phyloP scores from a whole-genome alignment of 2,113 vertebrate species.

The Puffinus mauretanicus region DNA sequence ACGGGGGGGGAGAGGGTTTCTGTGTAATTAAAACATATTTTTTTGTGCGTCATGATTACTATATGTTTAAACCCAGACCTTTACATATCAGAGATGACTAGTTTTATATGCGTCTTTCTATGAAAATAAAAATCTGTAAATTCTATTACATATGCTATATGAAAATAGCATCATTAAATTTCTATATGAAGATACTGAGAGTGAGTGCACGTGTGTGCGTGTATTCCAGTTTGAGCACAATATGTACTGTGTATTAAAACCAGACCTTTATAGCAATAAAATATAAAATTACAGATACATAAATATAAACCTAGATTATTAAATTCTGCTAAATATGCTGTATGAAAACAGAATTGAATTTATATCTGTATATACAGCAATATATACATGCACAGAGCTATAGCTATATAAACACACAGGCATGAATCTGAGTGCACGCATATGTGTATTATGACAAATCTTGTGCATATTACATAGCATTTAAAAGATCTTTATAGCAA shows the following conservation, averaged over 20 bases:
- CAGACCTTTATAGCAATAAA: not conserved
- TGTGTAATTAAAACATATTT: not conserved
- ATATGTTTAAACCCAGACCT: not conserved
- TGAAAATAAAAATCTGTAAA: not conserved
- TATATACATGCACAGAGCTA: accelerated
- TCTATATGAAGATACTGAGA: no score
- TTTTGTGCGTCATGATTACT: not conserved
- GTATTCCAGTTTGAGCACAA: not conserved
- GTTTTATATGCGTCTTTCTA: not conserved
- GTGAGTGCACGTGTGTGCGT: not conserved
- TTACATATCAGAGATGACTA: not conserved
- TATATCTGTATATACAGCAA: not conserved
- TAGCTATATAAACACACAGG: accelerated
- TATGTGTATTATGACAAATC: not conserved
- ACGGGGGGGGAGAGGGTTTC: no score
- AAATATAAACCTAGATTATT: not conserved
- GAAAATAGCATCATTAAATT: not conserved
- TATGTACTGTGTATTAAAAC: accelerated
- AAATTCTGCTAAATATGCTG: not conserved
- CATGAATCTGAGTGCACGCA: no score
- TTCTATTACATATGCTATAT: not conserved
- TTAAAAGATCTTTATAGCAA: not conserved
- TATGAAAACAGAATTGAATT: not conserved
- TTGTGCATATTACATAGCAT: not conserved
- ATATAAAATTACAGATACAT: not conserved